phyloP scores from a whole-genome alignment of 2,113 vertebrate species.

The Barbus barbus region DNA sequence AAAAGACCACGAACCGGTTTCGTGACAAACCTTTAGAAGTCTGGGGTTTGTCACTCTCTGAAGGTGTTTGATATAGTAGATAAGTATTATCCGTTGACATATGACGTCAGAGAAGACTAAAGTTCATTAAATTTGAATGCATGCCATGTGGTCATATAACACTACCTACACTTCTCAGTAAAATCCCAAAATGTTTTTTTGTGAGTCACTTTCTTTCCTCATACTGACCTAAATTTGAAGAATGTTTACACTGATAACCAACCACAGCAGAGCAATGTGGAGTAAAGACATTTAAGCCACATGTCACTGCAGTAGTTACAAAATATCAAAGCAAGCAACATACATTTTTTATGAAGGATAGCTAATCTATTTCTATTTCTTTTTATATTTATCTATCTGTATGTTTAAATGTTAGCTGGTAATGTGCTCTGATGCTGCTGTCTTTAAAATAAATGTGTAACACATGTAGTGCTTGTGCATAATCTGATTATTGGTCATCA shows the following conservation, averaged over 20 bases:
- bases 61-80: not conserved
- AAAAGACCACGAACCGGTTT: no score
- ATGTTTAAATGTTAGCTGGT: not conserved
- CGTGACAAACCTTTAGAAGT: no score
- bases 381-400: not conserved
- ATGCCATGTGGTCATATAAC: not conserved
- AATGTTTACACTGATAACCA: not conserved
- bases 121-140: not conserved
- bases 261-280: not conserved
- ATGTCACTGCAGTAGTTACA: not conserved
- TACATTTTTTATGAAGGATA: not conserved
- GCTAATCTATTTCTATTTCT: not conserved
- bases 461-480: not conserved
- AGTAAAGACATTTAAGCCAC: not conserved
- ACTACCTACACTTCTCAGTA: not conserved
- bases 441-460: not conserved
- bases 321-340: not conserved
- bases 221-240: not conserved
- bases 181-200: not conserved
- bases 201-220: not conserved
- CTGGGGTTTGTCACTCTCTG: not conserved
- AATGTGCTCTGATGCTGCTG: not conserved
- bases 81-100: not conserved
- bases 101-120: not conserved
- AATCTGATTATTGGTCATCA: constrained; percentile 49